A percentile compares a stretch with the other conserved stretches of the same genome.
Evolutionary conservation across 1,140 invertebrate genomes (phyloP).

Genomic region (Lasaia peninsularis): DNA sequence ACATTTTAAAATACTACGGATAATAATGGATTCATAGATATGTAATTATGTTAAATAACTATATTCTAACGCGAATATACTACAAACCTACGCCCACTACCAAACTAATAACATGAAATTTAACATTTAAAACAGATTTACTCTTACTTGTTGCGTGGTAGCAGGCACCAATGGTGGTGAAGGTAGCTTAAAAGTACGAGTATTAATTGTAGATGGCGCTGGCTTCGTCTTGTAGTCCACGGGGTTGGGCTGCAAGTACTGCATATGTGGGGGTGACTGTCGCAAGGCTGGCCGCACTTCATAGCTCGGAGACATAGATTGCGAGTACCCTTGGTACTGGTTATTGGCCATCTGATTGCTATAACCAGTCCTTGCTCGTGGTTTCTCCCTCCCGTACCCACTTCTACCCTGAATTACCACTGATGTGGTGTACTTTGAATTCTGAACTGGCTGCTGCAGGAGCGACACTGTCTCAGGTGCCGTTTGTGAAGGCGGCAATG

Average conservation of each 20-base stretch:
- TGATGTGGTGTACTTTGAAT: slow-evolving; percentile 53
- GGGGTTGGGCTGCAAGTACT: slow-evolving; percentile 50
- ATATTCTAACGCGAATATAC: too few relatives aligned
- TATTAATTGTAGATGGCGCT: slow-evolving; percentile 25
- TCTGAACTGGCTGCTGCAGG: slow-evolving; percentile 60
- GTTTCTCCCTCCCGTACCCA: slow-evolving; percentile 50
- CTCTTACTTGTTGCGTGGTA: slow-evolving; percentile 53
- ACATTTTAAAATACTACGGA: too few relatives aligned
- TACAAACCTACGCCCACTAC: too few relatives aligned
- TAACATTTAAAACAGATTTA: too few relatives aligned
- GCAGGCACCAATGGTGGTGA: slow-evolving; percentile 52
- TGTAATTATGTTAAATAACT: too few relatives aligned
- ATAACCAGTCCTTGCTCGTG: slow-evolving; percentile 48
- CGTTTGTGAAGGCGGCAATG: slow-evolving; percentile 58
- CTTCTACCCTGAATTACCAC: slow-evolving; percentile 50
- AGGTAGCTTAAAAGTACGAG: slow-evolving; percentile 60
- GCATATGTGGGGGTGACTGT: slow-evolving; percentile 40
- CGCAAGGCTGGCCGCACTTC: slow-evolving; percentile 35
- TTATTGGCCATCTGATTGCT: slow-evolving; percentile 39
- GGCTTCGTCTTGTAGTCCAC: slow-evolving; percentile 51
- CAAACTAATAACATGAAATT: too few relatives aligned
- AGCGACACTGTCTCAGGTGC: slow-evolving; percentile 65
- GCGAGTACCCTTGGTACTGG: slow-evolving; percentile 49
- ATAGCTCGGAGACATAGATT: slow-evolving; percentile 33
- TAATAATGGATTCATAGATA: too few relatives aligned